Base-by-base conservation (phyloP, 2,888 invertebrate genomes). In the Nowickia ferox region DNA sequence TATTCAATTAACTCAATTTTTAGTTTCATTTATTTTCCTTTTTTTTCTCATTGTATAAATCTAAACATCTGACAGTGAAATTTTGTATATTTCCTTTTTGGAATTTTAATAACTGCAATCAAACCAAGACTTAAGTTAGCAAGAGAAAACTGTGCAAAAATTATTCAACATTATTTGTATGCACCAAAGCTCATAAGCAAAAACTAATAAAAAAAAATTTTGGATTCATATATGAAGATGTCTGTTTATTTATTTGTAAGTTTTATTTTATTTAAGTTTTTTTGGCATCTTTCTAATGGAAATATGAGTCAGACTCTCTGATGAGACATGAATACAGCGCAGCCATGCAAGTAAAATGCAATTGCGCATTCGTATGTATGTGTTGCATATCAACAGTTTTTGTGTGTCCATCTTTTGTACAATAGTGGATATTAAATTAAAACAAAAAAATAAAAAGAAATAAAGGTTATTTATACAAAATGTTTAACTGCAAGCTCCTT, bases 381-480 rank as follows among this genome's bases (percentile, higher is more conserved):
- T 59, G 78, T 53, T 78, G 78, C 61, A 78, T 61, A 69, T 69
- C 15, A 71, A 71, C 17, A 48, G 48, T 63, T n/a, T 48, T 80
- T 68, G 71, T 80, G 19, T 74, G 84, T 81, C 72, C 80, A 80
- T 22, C 30, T 80, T 77, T 76, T 46, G 30, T 30, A 30, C 30
- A 30, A 65, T 17, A 38, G 55, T 48, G 15, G 57, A 51, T 61
- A 71, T 40, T 48, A 57, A 77, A 68, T 15, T 13, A 72, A 19
- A 69, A 46, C 1, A 40, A 63, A n/a, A 61, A 66, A 48, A 44
- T 19, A 13, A 19, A 83, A 77, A 74, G 74, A 78, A 38, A 76
- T 76, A 77, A 81, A 80, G 61, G 77, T 77, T 84, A 84, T 84
- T 81, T 81, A 84, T 84, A 84, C 84, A 68, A 84, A 84, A 84